phyloP scores from a whole-genome alignment of 2,113 vertebrate genomes.

The Alligator mississippiensis region DNA sequence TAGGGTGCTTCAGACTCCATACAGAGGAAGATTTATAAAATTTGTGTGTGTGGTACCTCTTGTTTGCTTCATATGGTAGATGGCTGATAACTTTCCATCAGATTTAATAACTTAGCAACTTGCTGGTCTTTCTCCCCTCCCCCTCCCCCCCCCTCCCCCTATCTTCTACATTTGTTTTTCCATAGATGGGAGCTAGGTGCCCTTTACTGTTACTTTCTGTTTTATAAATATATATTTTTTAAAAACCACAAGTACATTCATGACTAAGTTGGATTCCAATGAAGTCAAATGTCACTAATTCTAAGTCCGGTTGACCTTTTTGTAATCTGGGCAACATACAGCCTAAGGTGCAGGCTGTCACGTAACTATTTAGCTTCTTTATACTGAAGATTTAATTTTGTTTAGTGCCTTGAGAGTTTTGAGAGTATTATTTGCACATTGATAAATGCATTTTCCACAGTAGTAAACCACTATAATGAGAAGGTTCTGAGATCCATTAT shows the following conservation, averaged over 20 bases:
- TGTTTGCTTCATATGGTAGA: background rate
- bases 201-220: background rate
- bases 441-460: background rate
- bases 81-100: background rate
- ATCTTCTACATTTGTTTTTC: background rate
- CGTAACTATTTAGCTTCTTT: background rate
- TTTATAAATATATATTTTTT: background rate
- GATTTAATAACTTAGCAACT: accelerated
- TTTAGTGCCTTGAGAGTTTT: background rate
- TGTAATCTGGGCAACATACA: background rate
- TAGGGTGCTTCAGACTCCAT: background rate
- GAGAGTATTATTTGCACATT: background rate
- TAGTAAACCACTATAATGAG: background rate
- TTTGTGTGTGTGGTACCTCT: background rate
- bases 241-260: background rate
- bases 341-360: background rate
- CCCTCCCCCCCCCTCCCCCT: background rate
- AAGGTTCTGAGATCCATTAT: background rate
- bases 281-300: background rate
- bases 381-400: background rate
- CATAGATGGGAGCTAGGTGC: background rate
- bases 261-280: background rate
- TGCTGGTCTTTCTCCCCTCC: background rate
- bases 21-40: background rate
- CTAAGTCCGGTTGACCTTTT: background rate